A percentile compares a stretch with the other conserved stretches of the same genome.
phyloP scores from a whole-genome alignment of 2,797 vertebrate genomes.

The Lacerta bilineata region DNA sequence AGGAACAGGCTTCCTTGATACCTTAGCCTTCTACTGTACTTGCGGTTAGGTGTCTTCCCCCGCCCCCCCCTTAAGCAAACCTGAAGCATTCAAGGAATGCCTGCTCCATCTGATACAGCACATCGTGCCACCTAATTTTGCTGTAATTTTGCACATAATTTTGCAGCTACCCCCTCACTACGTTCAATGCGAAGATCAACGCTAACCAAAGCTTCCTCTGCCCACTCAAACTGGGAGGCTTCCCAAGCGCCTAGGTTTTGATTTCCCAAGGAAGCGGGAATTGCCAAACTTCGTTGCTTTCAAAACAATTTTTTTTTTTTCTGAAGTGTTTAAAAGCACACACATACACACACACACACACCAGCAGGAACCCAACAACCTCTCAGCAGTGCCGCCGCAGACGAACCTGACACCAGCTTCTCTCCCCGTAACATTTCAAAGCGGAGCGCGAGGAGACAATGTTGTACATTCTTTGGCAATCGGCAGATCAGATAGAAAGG shows the following conservation, averaged over 20 bases:
- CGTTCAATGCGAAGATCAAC: neutral
- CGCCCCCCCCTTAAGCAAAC: too few relatives aligned
- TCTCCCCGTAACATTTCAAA: constrained; percentile 74
- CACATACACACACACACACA: neutral
- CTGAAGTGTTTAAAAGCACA: constrained; percentile 15
- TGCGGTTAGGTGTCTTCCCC: too few relatives aligned
- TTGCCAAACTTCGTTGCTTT: constrained; percentile 1
- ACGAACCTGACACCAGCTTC: constrained; percentile 76
- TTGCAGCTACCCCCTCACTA: neutral
- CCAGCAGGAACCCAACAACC: constrained; percentile 43
- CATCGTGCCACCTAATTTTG: neutral
- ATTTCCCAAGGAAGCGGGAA: neutral
- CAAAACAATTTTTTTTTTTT: neutral
- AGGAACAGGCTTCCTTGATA: neutral
- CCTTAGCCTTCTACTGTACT: neutral
- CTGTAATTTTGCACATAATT: neutral
- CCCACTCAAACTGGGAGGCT: neutral
- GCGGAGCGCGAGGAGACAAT: constrained; percentile 69
- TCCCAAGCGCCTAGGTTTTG: constrained; percentile 28
- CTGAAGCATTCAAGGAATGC: neutral
- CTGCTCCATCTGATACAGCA: neutral
- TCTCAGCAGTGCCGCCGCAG: constrained; percentile 49
- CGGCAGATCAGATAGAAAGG: constrained; percentile 84
- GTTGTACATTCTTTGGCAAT: constrained; percentile 80
- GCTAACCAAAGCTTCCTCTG: constrained; percentile 36